A percentile compares a stretch with the other conserved stretches of the same genome.
Conservation (phyloP, 1,140 invertebrate genomes). For the Heliconius hewitsoni region DNA sequence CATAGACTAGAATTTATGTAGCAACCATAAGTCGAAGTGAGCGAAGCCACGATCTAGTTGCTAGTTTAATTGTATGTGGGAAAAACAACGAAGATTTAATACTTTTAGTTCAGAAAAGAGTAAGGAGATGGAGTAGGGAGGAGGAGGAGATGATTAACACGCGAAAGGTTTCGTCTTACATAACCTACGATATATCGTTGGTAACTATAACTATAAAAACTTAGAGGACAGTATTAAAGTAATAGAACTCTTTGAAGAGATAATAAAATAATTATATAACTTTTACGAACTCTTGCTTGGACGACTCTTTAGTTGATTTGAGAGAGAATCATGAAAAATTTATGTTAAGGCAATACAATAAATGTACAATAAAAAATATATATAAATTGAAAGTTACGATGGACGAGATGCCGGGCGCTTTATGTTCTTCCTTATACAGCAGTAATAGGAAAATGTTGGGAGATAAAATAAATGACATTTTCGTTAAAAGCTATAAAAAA, state of each 20-base stretch:
- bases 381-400: conserved; percentile 31
- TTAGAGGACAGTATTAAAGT: neutral
- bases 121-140: neutral
- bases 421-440: conserved; percentile 27
- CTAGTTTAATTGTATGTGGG: too few relatives aligned
- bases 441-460: conserved; percentile 16
- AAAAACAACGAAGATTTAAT: neutral
- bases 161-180: conserved; percentile 15
- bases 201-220: neutral
- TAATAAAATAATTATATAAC: conserved; percentile 8
- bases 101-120: neutral
- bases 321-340: conserved; percentile 25
- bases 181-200: neutral
- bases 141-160: neutral
- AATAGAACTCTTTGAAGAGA: neutral
- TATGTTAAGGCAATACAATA: conserved; percentile 26
- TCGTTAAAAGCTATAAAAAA: neutral
- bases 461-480: neutral
- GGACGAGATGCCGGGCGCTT: conserved; percentile 22
- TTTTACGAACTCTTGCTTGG: conserved; percentile 6
- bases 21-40: too few relatives aligned
- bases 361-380: conserved; percentile 31
- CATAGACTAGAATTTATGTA: too few relatives aligned
- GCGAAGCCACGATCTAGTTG: too few relatives aligned
- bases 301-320: conserved; percentile 13